Percentiles rank a stretch among this genome's conserved stretches.
Conservation (phyloP, 2,888 invertebrate genomes). For the Flexamia atlantica region DNA sequence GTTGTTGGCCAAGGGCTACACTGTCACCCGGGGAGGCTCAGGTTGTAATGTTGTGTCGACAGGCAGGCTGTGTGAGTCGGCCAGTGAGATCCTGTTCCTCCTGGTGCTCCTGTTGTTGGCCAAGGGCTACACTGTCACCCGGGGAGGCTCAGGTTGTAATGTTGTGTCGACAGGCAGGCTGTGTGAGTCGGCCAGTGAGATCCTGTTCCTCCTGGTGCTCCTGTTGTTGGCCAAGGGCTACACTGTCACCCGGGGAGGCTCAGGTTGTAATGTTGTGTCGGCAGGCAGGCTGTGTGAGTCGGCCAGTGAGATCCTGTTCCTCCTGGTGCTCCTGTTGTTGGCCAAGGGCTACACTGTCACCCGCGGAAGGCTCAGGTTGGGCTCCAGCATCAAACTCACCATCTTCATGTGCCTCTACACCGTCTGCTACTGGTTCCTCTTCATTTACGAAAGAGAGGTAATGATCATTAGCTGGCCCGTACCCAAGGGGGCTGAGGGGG, state of each 20-base stretch:
- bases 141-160: too few species aligned
- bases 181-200: slow-evolving; percentile 85
- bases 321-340: slow-evolving; percentile 87
- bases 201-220: slow-evolving; percentile 86
- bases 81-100: slow-evolving; percentile 86
- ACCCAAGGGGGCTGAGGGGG: too few species aligned
- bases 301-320: slow-evolving; percentile 85
- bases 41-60: too few species aligned
- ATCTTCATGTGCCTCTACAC: slow-evolving; percentile 88
- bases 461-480: slow-evolving; percentile 64
- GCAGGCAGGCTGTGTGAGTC: slow-evolving; percentile 85
- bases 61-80: slow-evolving; percentile 86
- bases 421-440: slow-evolving; percentile 85
- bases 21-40: too few species aligned
- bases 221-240: slow-evolving; percentile 93
- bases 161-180: slow-evolving; percentile 80
- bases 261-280: slow-evolving; percentile 75
- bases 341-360: slow-evolving; percentile 96
- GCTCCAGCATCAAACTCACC: slow-evolving; percentile 86
- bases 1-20: too few species aligned
- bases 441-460: slow-evolving; percentile 89
- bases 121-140: too few species aligned
- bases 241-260: slow-evolving; percentile 93
- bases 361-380: slow-evolving; percentile 85
- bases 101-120: slow-evolving; percentile 90